A percentile compares a stretch with the other conserved stretches of the same genome.
phyloP scores from a whole-genome alignment of 2,888 invertebrate genomes.

The Rotaria macrura region DNA sequence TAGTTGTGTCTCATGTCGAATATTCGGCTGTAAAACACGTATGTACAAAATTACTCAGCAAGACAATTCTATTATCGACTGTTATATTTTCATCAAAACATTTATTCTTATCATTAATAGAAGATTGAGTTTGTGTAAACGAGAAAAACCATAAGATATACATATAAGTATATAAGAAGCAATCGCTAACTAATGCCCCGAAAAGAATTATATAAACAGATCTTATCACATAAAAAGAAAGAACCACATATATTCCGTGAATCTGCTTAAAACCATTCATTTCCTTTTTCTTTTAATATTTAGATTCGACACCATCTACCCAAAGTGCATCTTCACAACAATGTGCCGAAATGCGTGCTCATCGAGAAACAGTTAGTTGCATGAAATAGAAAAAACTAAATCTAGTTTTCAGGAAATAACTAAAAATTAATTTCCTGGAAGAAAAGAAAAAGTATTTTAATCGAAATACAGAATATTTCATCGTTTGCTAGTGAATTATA shows the following conservation, averaged over 20 bases:
- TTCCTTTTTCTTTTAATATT: not conserved
- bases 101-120: not conserved
- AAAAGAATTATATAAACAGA: not conserved
- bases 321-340: slow-evolving; percentile 9
- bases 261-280: too few relatives aligned
- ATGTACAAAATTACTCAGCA: not conserved
- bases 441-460: too few relatives aligned
- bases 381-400: not conserved
- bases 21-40: not conserved
- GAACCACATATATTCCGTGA: too few relatives aligned
- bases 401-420: too few relatives aligned
- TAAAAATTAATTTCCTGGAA: too few relatives aligned
- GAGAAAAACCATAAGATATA: not conserved
- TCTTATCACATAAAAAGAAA: not conserved
- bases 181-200: not conserved
- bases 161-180: not conserved
- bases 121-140: not conserved
- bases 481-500: not conserved
- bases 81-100: not conserved
- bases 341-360: not conserved
- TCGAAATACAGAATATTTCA: too few relatives aligned
- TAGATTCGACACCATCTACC: slow-evolving; percentile 11
- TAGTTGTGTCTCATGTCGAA: slow-evolving; percentile 9
- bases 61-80: too few relatives aligned
- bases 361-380: slow-evolving; percentile 3